These are phyloP conservation scores for Euglossa dilemma DNA, from an alignment of 1,140 invertebrate genomes.

Conservation along the genomic window DNA sequence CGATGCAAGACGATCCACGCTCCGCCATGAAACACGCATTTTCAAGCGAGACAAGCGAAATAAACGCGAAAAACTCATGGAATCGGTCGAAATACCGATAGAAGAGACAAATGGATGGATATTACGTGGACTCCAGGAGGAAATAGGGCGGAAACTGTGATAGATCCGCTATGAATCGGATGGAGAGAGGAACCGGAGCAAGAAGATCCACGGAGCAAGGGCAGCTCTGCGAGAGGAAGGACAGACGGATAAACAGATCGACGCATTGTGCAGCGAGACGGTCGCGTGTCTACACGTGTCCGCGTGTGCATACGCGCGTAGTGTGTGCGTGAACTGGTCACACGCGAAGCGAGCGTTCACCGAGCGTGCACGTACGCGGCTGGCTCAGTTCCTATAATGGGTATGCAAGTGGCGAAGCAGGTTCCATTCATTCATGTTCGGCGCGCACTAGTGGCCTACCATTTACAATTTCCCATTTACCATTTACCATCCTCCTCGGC, in stretches of 20 bases:
- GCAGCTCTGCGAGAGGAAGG: background rate
- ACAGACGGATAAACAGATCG: conserved; percentile 63
- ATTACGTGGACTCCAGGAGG: no score
- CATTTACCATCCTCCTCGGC: conserved; percentile 68
- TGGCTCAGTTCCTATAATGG: conserved; percentile 77
- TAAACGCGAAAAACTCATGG: no score
- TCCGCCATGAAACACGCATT: no score
- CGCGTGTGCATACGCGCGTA: background rate
- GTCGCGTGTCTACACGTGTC: conserved; percentile 50
- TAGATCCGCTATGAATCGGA: background rate
- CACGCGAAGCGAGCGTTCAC: conserved; percentile 22
- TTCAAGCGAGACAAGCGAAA: no score
- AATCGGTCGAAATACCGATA: no score
- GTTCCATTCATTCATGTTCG: conserved; percentile 81
- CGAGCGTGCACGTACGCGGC: conserved; percentile 49
- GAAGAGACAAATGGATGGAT: no score
- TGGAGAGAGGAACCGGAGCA: background rate
- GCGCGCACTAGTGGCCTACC: conserved; percentile 75
- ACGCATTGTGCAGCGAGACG: conserved; percentile 49
- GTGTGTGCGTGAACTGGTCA: conserved; percentile 34
- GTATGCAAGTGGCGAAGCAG: conserved; percentile 80
- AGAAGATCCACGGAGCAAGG: conserved; percentile 35
- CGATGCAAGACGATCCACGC: no score
- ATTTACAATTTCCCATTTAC: conserved; percentile 79
- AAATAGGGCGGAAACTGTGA: no score